phyloP scores from a whole-genome alignment of 2,797 vertebrate species.

The Schizothorax lantsangensis region DNA sequence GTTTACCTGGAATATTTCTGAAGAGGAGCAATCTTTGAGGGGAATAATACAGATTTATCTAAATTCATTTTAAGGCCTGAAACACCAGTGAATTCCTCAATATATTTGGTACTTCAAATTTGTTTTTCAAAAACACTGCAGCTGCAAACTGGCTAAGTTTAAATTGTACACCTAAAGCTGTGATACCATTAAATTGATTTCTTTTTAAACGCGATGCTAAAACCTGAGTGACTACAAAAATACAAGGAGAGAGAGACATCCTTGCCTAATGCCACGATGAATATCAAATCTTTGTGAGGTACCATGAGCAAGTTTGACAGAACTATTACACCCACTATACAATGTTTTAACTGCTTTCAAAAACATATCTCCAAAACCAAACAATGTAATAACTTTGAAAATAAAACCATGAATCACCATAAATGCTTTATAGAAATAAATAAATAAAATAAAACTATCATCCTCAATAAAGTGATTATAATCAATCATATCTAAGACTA shows the following conservation, averaged over 20 bases:
- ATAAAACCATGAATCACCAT: too few relatives aligned
- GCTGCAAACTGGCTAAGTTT: neutral
- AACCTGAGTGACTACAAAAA: neutral
- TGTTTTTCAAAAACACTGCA: neutral
- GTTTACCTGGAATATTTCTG: neutral
- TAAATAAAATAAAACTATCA: neutral
- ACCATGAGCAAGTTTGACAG: neutral
- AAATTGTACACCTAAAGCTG: neutral
- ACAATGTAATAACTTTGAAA: neutral
- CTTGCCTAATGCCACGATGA: neutral
- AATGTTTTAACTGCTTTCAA: conserved; percentile 6
- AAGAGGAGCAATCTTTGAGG: neutral
- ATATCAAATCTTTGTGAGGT: neutral
- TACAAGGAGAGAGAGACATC: neutral
- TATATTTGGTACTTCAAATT: neutral
- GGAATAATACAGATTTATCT: neutral
- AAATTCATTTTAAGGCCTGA: neutral
- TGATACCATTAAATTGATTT: neutral
- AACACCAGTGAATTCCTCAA: neutral
- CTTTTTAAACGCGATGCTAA: neutral
- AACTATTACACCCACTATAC: conserved; percentile 1
- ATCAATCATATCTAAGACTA: neutral
- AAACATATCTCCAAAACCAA: neutral
- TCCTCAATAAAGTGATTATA: neutral
- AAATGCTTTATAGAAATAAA: too few relatives aligned